A percentile compares a stretch with the other conserved stretches of the same genome.
phyloP scores from a whole-genome alignment of 1,140 invertebrate genomes.

The Drosophila serrata region DNA sequence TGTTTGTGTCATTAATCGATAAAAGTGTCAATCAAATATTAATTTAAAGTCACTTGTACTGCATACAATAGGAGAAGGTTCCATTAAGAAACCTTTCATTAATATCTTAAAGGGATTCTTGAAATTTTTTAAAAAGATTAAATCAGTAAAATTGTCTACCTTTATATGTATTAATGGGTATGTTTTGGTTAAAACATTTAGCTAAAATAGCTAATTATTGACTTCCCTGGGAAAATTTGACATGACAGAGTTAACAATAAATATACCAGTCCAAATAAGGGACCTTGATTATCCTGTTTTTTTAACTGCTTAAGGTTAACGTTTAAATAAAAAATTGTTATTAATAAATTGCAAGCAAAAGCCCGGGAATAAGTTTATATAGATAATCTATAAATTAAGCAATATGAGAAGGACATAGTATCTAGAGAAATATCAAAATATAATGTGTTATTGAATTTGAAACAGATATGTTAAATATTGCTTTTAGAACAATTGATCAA shows the following conservation, averaged over 20 bases:
- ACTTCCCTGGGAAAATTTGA: background rate
- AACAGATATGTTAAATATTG: too few relatives aligned
- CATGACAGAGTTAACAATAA: background rate
- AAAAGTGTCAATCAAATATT: background rate
- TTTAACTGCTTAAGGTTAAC: background rate
- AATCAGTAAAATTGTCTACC: background rate
- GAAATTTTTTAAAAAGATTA: too few relatives aligned
- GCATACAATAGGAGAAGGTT: background rate
- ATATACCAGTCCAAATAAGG: background rate
- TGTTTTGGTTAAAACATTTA: background rate
- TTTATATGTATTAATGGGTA: background rate
- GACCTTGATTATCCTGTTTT: background rate
- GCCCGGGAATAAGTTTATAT: background rate
- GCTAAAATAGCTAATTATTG: background rate
- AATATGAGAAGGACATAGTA: too few relatives aligned
- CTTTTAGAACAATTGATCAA: too few relatives aligned
- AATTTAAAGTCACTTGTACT: background rate
- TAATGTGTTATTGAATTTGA: too few relatives aligned
- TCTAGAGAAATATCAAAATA: too few relatives aligned
- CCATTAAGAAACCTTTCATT: background rate
- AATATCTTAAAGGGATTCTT: background rate
- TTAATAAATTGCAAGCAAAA: background rate
- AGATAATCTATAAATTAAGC: background rate
- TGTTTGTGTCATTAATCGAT: background rate
- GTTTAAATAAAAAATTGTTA: too few relatives aligned